These are phyloP conservation scores for Xiphophorus birchmanni DNA, from an alignment of 2,797 vertebrate species.

Conservation along the genomic window DNA sequence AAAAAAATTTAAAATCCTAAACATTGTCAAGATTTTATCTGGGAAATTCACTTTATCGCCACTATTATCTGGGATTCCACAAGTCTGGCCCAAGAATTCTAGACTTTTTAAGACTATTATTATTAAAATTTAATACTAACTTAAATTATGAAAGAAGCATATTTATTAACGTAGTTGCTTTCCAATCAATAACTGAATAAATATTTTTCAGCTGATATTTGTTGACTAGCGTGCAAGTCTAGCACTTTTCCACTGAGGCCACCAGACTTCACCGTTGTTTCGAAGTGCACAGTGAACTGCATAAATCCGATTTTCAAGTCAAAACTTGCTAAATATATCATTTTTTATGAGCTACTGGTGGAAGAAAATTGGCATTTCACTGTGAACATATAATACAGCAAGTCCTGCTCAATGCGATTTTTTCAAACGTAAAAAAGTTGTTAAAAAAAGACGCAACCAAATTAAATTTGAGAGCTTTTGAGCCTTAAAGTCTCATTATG, in stretches of 20 bases:
- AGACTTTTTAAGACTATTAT: neutral
- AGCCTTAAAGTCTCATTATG: neutral
- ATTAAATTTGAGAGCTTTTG: neutral
- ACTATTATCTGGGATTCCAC: neutral
- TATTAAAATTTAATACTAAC: neutral
- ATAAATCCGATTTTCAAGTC: neutral
- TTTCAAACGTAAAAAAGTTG: neutral
- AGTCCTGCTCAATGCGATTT: neutral
- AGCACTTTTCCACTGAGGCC: neutral
- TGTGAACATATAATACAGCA: neutral
- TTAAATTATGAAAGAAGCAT: neutral
- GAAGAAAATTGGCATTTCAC: neutral
- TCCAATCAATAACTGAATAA: neutral
- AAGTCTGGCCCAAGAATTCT: neutral
- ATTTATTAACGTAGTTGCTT: neutral
- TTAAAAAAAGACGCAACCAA: neutral
- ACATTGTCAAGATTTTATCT: neutral
- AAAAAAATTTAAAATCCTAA: neutral
- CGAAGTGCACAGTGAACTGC: neutral
- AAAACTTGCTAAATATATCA: neutral
- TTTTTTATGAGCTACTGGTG: neutral
- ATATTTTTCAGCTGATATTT: neutral
- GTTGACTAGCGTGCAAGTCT: neutral
- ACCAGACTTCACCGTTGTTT: neutral
- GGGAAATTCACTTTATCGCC: neutral